Evolutionary conservation across 2,888 invertebrate genomes (phyloP), one percentile per base, ranked within the genome.

Genomic region (Ophion slaviceki): DNA sequence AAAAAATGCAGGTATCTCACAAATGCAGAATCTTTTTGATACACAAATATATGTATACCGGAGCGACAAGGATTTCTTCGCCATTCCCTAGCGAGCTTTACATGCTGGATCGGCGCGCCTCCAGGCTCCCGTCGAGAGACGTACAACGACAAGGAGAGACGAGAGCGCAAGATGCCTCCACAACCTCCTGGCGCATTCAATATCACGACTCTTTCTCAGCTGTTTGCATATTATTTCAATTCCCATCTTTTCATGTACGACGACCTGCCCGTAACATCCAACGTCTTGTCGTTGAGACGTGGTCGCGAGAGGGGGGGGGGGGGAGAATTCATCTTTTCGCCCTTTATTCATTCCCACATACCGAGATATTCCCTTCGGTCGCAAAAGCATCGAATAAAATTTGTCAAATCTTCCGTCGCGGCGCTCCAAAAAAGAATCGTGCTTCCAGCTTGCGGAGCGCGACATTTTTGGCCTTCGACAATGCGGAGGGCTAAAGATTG

Each of bases 171-270:
- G 20, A 57, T 28, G 68, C 59, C 76, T 66, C 47, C 72, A 64
- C 20, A 17, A 40, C 17, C 11, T 61, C 24, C 66, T 14, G 53
- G 45, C 75, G 57, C 70, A 82, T 79, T 82, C 82, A 71, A 82
- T 85, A 79, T 70, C 71, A 79, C 79, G 79, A 71, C 85, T 79
- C 78, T 70, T 82, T 82, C 82, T 82, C 78, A 32, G 82, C 71
- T 85, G 79, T 80, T 85, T 82, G 71, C 85, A 85, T 85, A 85
- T 85, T 85, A 82, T 82, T 85, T 72, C 85, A 76, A 85, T 82
- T 82, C 82, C 61, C 71, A 78, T 82, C 36, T 76, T 71, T 57
- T 32, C 40, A 14, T 70, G 3, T 36, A 53, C 28, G 17, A 2
- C 6, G 17, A 53, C 20, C 32, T 64, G 32, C 40, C 62, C 45